A percentile compares a stretch with the other conserved stretches of the same genome.
Conservation (phyloP, 2,113 vertebrate species). For the Psophia crepitans region DNA sequence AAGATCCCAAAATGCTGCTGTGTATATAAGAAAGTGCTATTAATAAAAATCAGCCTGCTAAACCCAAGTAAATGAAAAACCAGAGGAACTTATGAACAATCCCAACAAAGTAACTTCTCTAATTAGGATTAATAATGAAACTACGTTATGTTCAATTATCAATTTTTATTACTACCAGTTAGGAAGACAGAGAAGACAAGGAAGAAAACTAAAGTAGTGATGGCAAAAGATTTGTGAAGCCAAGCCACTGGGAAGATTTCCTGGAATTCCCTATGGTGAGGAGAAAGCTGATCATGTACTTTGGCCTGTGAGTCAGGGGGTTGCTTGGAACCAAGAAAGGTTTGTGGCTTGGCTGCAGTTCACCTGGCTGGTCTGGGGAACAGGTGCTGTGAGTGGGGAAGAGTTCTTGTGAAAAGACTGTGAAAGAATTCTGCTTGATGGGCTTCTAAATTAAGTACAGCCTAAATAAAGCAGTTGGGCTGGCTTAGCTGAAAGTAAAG, state of each 20-base stretch:
- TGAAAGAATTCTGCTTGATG: background rate
- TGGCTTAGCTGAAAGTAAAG: background rate
- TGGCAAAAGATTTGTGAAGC: background rate
- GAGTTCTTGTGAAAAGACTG: background rate
- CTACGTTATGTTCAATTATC: accelerated
- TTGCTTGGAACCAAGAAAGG: background rate
- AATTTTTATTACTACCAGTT: background rate
- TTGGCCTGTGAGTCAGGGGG: background rate
- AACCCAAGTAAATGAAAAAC: background rate
- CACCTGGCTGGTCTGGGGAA: background rate
- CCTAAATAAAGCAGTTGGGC: background rate
- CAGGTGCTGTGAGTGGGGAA: background rate
- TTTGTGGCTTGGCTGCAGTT: background rate
- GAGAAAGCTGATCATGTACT: background rate
- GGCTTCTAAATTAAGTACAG: background rate
- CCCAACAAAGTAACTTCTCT: background rate
- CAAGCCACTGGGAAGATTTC: background rate
- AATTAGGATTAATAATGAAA: background rate
- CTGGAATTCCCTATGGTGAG: background rate
- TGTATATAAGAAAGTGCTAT: background rate
- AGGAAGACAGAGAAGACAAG: background rate
- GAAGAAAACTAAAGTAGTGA: background rate
- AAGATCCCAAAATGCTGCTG: background rate
- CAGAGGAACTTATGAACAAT: background rate
- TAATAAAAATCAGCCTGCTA: background rate